Evolutionary conservation across 2,113 vertebrate species (phyloP).

Genomic region (Thryonomys swinderianus): DNA sequence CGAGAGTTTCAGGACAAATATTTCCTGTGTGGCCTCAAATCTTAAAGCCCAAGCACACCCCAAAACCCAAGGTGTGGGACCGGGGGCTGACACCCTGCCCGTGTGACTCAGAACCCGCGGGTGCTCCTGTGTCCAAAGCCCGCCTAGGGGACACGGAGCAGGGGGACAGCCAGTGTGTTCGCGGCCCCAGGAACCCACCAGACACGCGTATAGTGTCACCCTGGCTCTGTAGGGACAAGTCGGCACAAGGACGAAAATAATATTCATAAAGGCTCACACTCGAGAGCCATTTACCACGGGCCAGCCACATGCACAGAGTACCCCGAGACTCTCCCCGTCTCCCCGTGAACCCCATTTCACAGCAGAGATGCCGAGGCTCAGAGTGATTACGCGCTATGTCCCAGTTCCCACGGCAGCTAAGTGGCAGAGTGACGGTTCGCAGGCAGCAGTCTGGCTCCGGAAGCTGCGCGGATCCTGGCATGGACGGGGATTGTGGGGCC

Average conservation of each 20-base stretch:
- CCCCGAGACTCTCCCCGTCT: too few relatives aligned
- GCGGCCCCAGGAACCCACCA: neutral
- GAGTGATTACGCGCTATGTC: neutral
- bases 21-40: neutral
- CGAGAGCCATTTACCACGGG: neutral
- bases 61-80: neutral
- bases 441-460: neutral
- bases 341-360: neutral
- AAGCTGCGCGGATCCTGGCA: neutral
- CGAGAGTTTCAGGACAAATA: neutral
- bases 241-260: accelerated
- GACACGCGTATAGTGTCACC: too few relatives aligned
- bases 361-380: neutral
- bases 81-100: accelerated
- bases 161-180: neutral
- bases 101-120: accelerated
- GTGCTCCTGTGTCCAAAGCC: accelerated
- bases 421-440: neutral
- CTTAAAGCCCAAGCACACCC: neutral
- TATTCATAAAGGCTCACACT: neutral
- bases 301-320: accelerated
- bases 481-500: neutral
- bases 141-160: neutral
- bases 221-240: too few relatives aligned
- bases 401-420: neutral